Conservation (phyloP, 1,140 invertebrate species). For the Sesamia nonagrioides region DNA sequence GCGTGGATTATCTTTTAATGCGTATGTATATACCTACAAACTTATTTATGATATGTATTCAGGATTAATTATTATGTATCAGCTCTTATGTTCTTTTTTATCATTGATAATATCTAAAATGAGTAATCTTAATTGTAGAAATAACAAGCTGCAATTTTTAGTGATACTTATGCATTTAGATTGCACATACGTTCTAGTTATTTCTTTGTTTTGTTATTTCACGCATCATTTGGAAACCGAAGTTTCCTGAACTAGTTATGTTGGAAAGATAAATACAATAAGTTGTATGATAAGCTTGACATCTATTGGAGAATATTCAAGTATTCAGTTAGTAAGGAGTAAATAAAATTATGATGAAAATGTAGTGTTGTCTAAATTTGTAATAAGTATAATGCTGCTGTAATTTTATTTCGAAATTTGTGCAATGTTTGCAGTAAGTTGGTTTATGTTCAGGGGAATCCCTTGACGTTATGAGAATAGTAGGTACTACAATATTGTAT, state of each 20-base stretch:
- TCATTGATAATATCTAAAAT: background rate
- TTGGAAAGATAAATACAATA: too few species aligned
- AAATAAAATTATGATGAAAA: background rate
- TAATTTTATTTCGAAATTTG: background rate
- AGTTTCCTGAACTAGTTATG: too few species aligned
- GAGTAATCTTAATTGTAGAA: background rate
- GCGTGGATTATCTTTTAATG: constrained; percentile 1
- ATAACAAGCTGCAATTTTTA: background rate
- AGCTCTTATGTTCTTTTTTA: background rate
- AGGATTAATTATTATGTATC: background rate
- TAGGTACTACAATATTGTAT: background rate
- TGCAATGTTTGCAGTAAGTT: background rate
- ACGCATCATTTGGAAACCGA: too few species aligned
- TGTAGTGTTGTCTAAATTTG: background rate
- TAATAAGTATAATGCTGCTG: background rate
- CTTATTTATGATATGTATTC: background rate
- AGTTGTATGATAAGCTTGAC: too few species aligned
- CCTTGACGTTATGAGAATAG: background rate
- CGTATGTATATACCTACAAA: background rate
- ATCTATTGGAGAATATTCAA: background rate
- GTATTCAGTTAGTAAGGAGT: background rate
- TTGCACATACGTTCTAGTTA: background rate
- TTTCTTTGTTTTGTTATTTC: constrained; percentile 17
- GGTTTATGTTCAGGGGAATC: background rate
- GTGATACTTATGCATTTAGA: background rate